Percentiles rank a stretch among this genome's conserved stretches.
Evolutionary conservation across 2,113 vertebrate genomes (phyloP).

Genomic region (Heterotis niloticus): DNA sequence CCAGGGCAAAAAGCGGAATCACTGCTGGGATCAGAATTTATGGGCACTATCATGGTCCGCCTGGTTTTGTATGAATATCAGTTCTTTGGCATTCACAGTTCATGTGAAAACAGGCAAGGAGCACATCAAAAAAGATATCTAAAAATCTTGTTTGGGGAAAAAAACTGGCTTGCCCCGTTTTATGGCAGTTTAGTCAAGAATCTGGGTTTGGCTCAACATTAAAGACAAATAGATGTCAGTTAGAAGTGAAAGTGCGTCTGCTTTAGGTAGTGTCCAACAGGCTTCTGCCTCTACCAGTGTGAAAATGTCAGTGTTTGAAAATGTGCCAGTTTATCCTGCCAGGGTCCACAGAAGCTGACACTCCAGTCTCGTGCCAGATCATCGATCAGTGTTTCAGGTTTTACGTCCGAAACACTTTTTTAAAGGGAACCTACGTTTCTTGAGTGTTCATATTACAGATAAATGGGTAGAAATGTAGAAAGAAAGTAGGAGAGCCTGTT

Average conservation of each 20-base stretch:
- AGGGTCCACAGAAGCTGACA: not conserved
- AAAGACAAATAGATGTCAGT: not conserved
- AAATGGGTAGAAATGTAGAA: conserved; percentile 24
- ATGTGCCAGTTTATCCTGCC: not conserved
- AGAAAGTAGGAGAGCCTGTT: conserved; percentile 22
- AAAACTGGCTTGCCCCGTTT: conserved; percentile 3
- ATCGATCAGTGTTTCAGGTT: not conserved
- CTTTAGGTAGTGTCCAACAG: conserved; percentile 8
- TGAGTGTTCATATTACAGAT: not conserved
- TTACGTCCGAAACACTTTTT: not conserved
- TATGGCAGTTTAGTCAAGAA: not conserved
- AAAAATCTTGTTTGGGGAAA: not conserved
- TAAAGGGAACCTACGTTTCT: not conserved
- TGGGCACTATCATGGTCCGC: not conserved
- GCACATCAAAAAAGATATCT: conserved; percentile 3
- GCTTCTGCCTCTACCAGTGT: not conserved
- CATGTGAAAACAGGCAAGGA: not conserved
- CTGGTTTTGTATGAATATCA: conserved; percentile 8
- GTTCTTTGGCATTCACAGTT: not conserved
- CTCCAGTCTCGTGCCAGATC: not conserved
- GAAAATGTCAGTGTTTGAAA: conserved; percentile 6
- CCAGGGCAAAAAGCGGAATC: not conserved
- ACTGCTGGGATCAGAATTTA: not conserved
- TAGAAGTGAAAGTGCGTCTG: not conserved
- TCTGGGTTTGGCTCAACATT: not conserved